Evolutionary conservation across 2,797 vertebrate genomes (phyloP).

Genomic region (Pampus argenteus): DNA sequence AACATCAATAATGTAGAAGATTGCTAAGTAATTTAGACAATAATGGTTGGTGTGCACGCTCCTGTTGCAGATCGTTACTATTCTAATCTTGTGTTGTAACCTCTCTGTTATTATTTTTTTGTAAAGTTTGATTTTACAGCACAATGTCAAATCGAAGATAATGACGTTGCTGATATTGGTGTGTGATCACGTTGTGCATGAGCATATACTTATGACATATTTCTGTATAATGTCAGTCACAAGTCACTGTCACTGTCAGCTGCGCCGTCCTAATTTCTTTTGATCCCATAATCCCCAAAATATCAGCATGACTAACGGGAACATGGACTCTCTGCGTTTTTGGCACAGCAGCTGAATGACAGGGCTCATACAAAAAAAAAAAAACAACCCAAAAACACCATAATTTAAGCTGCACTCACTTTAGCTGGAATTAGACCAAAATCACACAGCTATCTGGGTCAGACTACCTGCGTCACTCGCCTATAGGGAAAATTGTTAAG

Average conservation of each 20-base stretch:
- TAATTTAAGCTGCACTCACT: slow-evolving; percentile 29
- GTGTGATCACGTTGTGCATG: background rate
- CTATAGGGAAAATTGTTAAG: slow-evolving; percentile 26
- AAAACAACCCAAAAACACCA: background rate
- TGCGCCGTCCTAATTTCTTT: slow-evolving; percentile 66
- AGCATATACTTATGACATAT: slow-evolving; percentile 23
- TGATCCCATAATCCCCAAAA: slow-evolving; percentile 75
- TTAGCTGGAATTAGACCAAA: slow-evolving; percentile 53
- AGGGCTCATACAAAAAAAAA: slow-evolving; percentile 20
- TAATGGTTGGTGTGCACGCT: slow-evolving; percentile 4
- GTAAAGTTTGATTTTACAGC: background rate
- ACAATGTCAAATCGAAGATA: background rate
- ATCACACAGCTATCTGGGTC: slow-evolving; percentile 61
- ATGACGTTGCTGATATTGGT: background rate
- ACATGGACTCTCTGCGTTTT: slow-evolving; percentile 49
- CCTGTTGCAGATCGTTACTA: slow-evolving; percentile 20
- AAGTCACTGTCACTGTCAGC: slow-evolving; percentile 45
- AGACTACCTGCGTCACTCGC: slow-evolving; percentile 48
- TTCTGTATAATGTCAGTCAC: slow-evolving; percentile 43
- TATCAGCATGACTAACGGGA: slow-evolving; percentile 55
- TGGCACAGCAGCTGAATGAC: slow-evolving; percentile 47
- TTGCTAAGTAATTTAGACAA: slow-evolving; percentile 49
- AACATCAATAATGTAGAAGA: slow-evolving; percentile 66
- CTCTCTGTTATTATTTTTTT: background rate
- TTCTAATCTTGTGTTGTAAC: slow-evolving; percentile 15